Percentiles rank a stretch among this genome's conserved stretches.
Conservation (phyloP, 2,113 vertebrate species). For the Apistogramma diplotaenia region DNA sequence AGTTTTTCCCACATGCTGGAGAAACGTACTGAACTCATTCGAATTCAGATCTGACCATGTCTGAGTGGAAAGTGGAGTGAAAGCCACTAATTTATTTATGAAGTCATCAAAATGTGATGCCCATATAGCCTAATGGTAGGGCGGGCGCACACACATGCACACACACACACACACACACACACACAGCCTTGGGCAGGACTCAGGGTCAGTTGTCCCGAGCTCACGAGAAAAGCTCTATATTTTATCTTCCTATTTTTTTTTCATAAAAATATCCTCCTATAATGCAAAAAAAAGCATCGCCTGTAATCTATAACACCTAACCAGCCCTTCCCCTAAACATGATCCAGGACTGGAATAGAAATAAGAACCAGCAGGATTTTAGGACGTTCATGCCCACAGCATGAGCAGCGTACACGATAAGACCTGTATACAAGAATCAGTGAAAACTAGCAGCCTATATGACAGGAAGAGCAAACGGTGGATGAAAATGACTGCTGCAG, state of each 20-base stretch:
- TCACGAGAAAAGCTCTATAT: too few relatives aligned
- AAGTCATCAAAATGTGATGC: background rate
- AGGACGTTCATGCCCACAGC: background rate
- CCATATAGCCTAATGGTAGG: background rate
- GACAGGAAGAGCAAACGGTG: background rate
- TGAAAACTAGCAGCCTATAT: background rate
- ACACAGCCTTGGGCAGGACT: too few relatives aligned
- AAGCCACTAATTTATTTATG: background rate
- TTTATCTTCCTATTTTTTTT: too few relatives aligned
- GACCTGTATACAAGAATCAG: background rate
- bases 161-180: background rate
- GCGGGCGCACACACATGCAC: too few relatives aligned
- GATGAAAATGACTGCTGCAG: background rate
- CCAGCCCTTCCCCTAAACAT: background rate
- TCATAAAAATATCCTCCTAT: too few relatives aligned
- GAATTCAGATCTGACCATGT: background rate
- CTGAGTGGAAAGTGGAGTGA: background rate
- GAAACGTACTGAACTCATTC: background rate
- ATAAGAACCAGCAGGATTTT: background rate
- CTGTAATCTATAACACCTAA: background rate
- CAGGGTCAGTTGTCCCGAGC: too few relatives aligned
- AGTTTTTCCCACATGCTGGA: background rate
- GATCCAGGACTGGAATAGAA: background rate
- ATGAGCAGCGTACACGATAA: background rate
- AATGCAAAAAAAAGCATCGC: background rate